Base-by-base conservation (phyloP, 2,797 vertebrate genomes). In the Myotis findleyi region DNA sequence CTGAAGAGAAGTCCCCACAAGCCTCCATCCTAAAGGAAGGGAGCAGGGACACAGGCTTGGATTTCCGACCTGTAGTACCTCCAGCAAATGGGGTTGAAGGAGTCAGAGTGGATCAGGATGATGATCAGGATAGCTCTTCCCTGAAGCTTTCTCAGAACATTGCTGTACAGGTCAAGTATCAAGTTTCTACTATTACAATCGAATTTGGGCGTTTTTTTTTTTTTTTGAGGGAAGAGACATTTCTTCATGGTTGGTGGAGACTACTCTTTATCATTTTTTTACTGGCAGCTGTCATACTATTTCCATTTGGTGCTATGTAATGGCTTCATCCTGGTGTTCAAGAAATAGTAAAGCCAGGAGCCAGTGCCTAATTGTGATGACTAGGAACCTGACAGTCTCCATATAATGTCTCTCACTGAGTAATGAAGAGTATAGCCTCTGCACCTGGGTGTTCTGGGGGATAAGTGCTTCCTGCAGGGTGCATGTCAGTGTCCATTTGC, bases 61-160 rank as follows among this genome's bases (percentile, higher is more conserved):
- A 97, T 94, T 96, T 97, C 66, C 93, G 27, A 83, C 95, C 97
- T 84, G 85, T 97, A 75, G 75, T 96, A 18, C 81, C 95, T 30
- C 94, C 96, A 30, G 94, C 96, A 96, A 97, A 95, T 97, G 95
- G 95, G 95, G 91, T 97, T 83, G 96, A 97, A 89, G 79, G 94
- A 85, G 97, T 96, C 90, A 97, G 94, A 55, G 94, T 77, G 91
- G 95, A 86, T 69, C 95, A 96, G 96, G 98, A 98, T 79, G 96
- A 93, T 79, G 98, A 95, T n/a, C 68, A 96, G 92, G 98, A 98
- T 91, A 97, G 96, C 68, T 95, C 96, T 76, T 96, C 97, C 79
- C 96, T 81, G 94, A 84, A 98, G 95, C 98, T 98, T 27, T 98
- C 97, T 93, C 98, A 98, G 86, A 98, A 98, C 97, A 98, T 98